Evolutionary conservation across 2,888 invertebrate species (phyloP).

Genomic region (Rotaria macrura): DNA sequence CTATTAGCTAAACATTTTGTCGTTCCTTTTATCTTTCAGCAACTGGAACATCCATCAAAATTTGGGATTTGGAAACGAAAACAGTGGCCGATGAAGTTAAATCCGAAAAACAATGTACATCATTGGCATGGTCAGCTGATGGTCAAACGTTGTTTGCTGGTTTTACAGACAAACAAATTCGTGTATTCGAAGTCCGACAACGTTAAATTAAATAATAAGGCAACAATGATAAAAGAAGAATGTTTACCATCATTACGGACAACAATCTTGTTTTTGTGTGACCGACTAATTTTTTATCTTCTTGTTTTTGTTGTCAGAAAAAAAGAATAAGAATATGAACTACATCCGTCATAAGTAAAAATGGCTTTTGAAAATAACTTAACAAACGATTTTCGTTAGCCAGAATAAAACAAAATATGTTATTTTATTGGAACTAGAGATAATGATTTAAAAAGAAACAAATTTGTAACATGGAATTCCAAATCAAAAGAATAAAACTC

Average conservation of each 20-base stretch:
- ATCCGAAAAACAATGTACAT: slow-evolving; percentile 89
- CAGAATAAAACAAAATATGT: background rate
- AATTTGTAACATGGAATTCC: no score
- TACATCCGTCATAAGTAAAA: background rate
- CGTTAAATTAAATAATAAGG: background rate
- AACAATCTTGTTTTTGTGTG: background rate
- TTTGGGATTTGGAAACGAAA: slow-evolving; percentile 99
- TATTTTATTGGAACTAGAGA: no score
- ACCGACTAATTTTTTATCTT: background rate
- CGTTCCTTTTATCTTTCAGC: slow-evolving; percentile 52
- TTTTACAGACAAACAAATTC: slow-evolving; percentile 91
- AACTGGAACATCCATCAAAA: slow-evolving; percentile 92
- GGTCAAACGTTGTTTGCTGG: slow-evolving; percentile 97
- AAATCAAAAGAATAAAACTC: no score
- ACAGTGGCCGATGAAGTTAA: slow-evolving; percentile 94
- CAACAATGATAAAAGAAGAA: background rate
- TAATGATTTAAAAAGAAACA: no score
- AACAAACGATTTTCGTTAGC: background rate
- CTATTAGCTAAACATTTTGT: background rate
- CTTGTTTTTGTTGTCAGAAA: background rate
- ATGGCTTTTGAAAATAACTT: background rate
- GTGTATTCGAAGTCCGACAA: slow-evolving; percentile 82
- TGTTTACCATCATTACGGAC: background rate
- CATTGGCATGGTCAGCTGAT: slow-evolving; percentile 95
- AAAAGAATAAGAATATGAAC: background rate